A percentile compares a stretch with the other conserved stretches of the same genome.
Evolutionary conservation across 2,888 invertebrate genomes (phyloP).

Genomic region (Thereva unica): DNA sequence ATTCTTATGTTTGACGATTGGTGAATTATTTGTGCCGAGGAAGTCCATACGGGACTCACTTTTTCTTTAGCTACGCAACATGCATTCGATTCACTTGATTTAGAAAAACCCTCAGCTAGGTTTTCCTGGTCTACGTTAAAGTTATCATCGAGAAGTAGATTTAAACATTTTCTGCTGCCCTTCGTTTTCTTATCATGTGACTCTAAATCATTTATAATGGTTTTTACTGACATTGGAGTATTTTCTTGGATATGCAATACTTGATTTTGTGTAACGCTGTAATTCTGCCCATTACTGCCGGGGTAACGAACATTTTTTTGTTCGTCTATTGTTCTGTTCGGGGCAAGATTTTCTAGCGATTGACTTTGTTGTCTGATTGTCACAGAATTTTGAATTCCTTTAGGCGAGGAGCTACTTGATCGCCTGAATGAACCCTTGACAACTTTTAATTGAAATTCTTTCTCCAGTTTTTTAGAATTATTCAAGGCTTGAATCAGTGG

Average conservation of each 20-base stretch:
- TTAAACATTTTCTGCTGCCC: conserved; percentile 47
- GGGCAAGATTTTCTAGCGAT: conserved; percentile 56
- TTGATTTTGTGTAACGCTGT: conserved; percentile 85
- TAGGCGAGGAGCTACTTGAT: conserved; percentile 56
- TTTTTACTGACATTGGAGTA: conserved; percentile 64
- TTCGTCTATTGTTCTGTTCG: conserved; percentile 60
- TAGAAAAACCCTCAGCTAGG: conserved; percentile 10
- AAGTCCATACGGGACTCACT: conserved; percentile 54
- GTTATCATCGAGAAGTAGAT: conserved; percentile 42
- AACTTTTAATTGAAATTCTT: conserved; percentile 7
- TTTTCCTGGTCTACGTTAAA: conserved; percentile 42
- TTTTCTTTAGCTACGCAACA: too few species aligned
- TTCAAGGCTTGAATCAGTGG: conserved; percentile 65
- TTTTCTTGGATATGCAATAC: conserved; percentile 38
- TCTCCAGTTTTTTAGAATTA: conserved; percentile 50
- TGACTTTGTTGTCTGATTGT: conserved; percentile 57
- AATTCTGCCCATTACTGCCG: conserved; percentile 81
- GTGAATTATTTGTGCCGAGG: conserved; percentile 55
- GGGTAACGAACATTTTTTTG: conserved; percentile 82
- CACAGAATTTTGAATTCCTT: conserved; percentile 48
- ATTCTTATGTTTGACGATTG: conserved; percentile 50
- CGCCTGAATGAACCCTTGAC: conserved; percentile 46
- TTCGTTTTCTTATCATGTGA: conserved; percentile 58
- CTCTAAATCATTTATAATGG: conserved; percentile 75
- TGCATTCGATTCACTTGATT: conserved; percentile 20